Evolutionary conservation across 1,140 invertebrate genomes (phyloP).

Genomic region (Triops cancriformis): DNA sequence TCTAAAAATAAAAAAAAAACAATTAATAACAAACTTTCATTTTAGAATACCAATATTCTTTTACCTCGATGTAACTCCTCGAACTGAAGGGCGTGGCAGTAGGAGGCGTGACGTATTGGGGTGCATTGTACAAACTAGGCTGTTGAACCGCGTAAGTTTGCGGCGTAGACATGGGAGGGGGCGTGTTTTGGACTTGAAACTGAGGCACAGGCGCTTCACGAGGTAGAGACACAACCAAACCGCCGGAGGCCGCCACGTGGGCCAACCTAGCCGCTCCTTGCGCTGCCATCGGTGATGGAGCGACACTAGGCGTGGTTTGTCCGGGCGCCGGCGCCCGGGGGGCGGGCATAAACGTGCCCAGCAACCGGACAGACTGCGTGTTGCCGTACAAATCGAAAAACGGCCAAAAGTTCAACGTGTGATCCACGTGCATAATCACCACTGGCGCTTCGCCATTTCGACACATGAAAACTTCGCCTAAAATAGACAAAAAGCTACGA

Average conservation of each 20-base stretch:
- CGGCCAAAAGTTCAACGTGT: conserved; percentile 78
- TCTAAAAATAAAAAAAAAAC: neutral
- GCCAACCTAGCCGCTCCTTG: neutral
- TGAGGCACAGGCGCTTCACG: neutral
- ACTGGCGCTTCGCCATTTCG: conserved; percentile 71
- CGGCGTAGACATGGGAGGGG: neutral
- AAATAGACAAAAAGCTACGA: conserved; percentile 22
- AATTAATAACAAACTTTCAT: neutral
- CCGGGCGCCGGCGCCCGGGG: conserved; percentile 6
- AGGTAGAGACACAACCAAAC: neutral
- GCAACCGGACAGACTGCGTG: conserved; percentile 70
- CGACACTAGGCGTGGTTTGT: neutral
- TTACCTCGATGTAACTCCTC: neutral
- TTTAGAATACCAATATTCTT: neutral
- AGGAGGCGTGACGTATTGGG: neutral
- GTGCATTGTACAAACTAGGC: neutral
- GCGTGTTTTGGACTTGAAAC: neutral
- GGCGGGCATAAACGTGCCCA: conserved; percentile 43
- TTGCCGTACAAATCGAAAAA: conserved; percentile 95
- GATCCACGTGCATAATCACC: conserved; percentile 90
- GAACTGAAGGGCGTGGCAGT: neutral
- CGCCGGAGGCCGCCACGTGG: neutral
- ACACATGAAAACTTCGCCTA: conserved; percentile 77
- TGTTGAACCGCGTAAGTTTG: neutral
- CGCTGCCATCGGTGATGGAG: neutral